Evolutionary conservation across 2,113 vertebrate species (phyloP).

Genomic region (Erinaceus europaeus): DNA sequence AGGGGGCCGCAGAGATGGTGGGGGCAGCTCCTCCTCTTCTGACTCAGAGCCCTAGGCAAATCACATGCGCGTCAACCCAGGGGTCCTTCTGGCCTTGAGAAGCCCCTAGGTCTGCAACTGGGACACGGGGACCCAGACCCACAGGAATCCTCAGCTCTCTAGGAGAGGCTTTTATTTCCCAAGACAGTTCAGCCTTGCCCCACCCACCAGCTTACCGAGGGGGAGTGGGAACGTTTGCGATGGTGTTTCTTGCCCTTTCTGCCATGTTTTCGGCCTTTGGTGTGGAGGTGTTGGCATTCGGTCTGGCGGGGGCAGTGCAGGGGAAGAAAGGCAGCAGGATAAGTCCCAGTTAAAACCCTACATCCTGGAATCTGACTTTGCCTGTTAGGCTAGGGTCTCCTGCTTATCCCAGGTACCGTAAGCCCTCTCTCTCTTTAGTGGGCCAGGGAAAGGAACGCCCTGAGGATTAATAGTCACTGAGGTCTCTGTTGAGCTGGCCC

Average conservation of each 20-base stretch:
- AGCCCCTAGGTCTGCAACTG: background rate
- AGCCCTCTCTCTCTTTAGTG: background rate
- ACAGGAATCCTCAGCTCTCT: background rate
- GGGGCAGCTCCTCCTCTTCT: conserved; percentile 78
- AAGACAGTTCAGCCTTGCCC: background rate
- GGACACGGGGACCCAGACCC: background rate
- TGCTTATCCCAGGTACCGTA: background rate
- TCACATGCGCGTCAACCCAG: background rate
- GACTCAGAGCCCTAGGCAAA: conserved; percentile 80
- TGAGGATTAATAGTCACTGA: background rate
- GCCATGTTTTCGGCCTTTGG: conserved; percentile 80
- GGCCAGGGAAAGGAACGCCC: background rate
- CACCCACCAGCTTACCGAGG: conserved; percentile 73
- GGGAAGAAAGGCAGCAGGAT: background rate
- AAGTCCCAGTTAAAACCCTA: background rate
- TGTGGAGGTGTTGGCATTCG: conserved; percentile 83
- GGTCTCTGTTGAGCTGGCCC: background rate
- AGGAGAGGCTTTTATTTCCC: background rate
- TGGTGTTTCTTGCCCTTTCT: conserved; percentile 83
- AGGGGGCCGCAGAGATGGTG: conserved; percentile 68
- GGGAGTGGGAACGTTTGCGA: conserved; percentile 77
- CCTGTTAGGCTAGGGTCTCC: background rate
- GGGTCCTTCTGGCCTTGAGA: background rate
- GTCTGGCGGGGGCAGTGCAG: conserved; percentile 61
- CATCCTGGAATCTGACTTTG: background rate